phyloP scores from a whole-genome alignment of 2,113 vertebrate species.

The Elanus axillaris region DNA sequence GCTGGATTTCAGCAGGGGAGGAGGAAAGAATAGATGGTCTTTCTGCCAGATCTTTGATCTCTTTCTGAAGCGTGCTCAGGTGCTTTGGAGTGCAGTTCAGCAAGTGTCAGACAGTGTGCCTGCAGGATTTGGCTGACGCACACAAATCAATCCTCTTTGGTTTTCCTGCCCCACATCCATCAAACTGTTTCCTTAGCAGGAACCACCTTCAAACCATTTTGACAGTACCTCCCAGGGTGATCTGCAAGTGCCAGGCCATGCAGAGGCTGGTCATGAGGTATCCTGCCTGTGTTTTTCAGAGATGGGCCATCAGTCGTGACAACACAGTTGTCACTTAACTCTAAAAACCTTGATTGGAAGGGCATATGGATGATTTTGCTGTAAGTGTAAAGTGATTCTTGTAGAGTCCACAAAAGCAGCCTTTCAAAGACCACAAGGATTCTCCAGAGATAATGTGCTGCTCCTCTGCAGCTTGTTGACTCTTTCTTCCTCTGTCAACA shows the following conservation, averaged over 20 bases:
- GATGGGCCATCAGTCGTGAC: not conserved
- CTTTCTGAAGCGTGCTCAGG: not conserved
- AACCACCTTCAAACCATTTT: not conserved
- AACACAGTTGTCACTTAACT: accelerated
- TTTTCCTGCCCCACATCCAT: not conserved
- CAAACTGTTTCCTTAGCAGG: not conserved
- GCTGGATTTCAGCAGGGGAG: conserved; percentile 1
- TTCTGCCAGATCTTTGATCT: conserved; percentile 39
- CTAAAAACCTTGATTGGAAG: not conserved
- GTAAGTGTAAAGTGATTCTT: not conserved
- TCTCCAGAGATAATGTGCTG: not conserved
- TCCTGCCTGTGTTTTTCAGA: not conserved
- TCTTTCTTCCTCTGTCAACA: not conserved
- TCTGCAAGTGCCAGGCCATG: not conserved
- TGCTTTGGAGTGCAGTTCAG: not conserved
- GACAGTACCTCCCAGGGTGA: not conserved
- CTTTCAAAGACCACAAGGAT: not conserved
- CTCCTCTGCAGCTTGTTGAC: not conserved
- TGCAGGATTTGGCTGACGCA: not conserved
- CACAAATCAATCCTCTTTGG: not conserved
- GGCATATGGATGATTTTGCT: not conserved
- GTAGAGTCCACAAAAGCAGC: not conserved
- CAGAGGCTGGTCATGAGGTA: not conserved
- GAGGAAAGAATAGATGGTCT: conserved; percentile 11
- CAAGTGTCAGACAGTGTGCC: not conserved